These are phyloP conservation scores for Gopherus flavomarginatus DNA, from an alignment of 2,113 vertebrate genomes.

Conservation along the genomic window DNA sequence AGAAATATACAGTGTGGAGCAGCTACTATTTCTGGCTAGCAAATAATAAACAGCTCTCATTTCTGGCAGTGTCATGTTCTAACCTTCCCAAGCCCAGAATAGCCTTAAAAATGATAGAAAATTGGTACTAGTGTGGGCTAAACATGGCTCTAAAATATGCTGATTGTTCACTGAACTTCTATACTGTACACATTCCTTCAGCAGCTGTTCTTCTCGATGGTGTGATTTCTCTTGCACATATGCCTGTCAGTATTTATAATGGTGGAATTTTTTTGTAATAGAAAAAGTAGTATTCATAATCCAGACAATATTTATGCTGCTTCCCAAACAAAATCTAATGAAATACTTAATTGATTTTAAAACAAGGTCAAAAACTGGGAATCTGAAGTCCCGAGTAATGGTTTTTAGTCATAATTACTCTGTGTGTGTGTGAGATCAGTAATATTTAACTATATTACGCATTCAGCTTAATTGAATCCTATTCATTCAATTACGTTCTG, in stretches of 20 bases:
- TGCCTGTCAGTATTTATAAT: neutral
- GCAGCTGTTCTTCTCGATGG: neutral
- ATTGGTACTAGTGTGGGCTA: neutral
- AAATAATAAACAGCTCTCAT: neutral
- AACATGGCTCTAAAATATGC: neutral
- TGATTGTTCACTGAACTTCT: neutral
- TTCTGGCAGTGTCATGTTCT: neutral
- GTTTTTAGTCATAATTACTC: rapidly evolving
- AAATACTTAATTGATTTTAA: neutral
- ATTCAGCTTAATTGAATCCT: neutral
- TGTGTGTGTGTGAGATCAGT: neutral
- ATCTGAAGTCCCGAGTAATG: rapidly evolving
- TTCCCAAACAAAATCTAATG: rapidly evolving
- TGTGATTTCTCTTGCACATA: rapidly evolving
- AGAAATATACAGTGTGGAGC: neutral
- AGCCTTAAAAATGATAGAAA: neutral
- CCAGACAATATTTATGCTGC: neutral
- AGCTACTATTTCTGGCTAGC: neutral
- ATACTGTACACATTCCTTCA: neutral
- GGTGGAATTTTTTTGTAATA: neutral
- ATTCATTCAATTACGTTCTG: neutral
- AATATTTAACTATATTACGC: too few relatives aligned
- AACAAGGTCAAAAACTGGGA: rapidly evolving
- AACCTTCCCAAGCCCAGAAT: neutral
- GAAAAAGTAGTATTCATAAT: rapidly evolving